A percentile compares a stretch with the other conserved stretches of the same genome.
These are phyloP conservation scores for Conomelus anceps DNA, from an alignment of 2,888 invertebrate genomes.

Conservation along the genomic window DNA sequence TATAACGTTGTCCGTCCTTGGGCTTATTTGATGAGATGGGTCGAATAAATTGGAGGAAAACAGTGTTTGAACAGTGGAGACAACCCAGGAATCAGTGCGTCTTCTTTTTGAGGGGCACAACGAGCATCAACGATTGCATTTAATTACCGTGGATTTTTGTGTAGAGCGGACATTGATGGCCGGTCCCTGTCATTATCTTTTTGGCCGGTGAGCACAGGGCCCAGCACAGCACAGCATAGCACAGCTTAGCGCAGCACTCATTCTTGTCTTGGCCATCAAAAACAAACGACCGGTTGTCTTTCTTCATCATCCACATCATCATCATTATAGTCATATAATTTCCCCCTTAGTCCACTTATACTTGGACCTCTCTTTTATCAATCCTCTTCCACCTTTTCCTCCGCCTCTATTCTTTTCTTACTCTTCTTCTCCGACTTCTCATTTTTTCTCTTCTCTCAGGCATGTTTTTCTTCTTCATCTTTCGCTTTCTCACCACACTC, in stretches of 20 bases:
- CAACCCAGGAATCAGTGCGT: neutral
- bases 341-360: too few relatives aligned
- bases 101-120: neutral
- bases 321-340: too few relatives aligned
- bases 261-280: neutral
- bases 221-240: too few relatives aligned
- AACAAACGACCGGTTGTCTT: neutral
- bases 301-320: neutral
- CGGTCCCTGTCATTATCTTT: neutral
- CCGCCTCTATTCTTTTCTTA: neutral
- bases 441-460: too few relatives aligned
- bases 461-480: too few relatives aligned
- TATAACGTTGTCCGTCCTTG: neutral
- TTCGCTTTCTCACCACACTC: too few relatives aligned
- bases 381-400: too few relatives aligned
- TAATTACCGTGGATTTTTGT: neutral
- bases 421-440: neutral
- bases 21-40: too few relatives aligned
- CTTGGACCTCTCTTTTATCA: too few relatives aligned
- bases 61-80: neutral
- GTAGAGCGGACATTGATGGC: neutral
- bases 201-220: neutral
- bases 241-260: too few relatives aligned
- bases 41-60: neutral
- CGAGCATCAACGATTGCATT: neutral